These are phyloP conservation scores for Thaleichthys pacificus DNA, from an alignment of 2,797 vertebrate species.

Conservation along the genomic window DNA sequence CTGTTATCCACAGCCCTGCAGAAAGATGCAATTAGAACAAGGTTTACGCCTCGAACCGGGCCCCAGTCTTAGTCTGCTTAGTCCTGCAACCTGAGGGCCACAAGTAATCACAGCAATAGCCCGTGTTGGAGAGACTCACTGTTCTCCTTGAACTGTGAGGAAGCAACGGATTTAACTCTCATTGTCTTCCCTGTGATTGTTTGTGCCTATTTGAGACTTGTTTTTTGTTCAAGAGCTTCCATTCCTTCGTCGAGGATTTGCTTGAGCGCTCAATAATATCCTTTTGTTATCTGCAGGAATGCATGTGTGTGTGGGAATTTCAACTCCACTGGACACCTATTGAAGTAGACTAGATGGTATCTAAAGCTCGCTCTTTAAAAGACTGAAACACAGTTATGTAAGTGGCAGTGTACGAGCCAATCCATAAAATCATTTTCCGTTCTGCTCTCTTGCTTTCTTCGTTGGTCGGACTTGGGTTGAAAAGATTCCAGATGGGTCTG, in stretches of 20 bases:
- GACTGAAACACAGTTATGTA: too few relatives aligned
- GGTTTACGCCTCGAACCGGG: too few relatives aligned
- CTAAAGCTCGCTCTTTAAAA: too few relatives aligned
- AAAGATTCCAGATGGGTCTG: constrained; percentile 56
- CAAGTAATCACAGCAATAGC: not conserved
- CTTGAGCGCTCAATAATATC: constrained; percentile 44
- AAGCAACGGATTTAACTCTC: constrained; percentile 43
- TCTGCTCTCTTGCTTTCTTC: constrained; percentile 30
- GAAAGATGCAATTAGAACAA: too few relatives aligned
- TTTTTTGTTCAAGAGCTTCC: constrained; percentile 44
- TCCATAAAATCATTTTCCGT: constrained; percentile 36
- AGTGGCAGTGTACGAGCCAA: too few relatives aligned
- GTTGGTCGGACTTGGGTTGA: constrained; percentile 56
- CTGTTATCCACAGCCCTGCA: too few relatives aligned
- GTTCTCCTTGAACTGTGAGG: constrained; percentile 43
- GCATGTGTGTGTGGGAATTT: not conserved
- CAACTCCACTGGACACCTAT: constrained; percentile 25
- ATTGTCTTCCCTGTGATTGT: constrained; percentile 29
- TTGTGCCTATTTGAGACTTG: constrained; percentile 38
- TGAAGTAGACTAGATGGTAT: too few relatives aligned
- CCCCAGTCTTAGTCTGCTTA: not conserved
- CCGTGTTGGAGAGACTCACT: not conserved
- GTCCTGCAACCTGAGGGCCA: not conserved
- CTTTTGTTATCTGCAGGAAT: constrained; percentile 43
- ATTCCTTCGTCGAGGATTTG: constrained; percentile 48